Base-by-base conservation (phyloP, 2,113 vertebrate genomes). In the Passer domesticus region DNA sequence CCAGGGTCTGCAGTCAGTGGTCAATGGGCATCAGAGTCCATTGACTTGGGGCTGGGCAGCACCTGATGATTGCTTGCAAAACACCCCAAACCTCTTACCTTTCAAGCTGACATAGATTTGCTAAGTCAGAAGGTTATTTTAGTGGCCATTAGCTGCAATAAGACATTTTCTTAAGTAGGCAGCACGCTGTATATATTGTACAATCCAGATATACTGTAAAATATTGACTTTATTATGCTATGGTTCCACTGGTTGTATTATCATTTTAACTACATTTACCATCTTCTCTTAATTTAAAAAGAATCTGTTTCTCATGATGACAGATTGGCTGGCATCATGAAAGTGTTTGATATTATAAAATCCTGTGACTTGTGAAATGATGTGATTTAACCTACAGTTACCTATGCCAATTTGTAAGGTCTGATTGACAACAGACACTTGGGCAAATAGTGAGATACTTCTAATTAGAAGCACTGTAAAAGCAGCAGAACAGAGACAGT, bases 311-410 rank as follows among this genome's bases (percentile, higher is more conserved):
- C 80, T 97, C 93, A 81, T 92, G 77, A 94, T 97, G 95, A 96
- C 97, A 97, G 96, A 96, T 97, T 95, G 94, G 83, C 86, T 96
- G 90, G 90, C 93, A 92, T 92, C 43, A 15, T 60, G 83, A 58
- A 95, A 83, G 66, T 92, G 92, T 95, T 94, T 95, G 96, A 90
- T 97, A 83, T 92, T 92, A 91, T 92, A 95, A 97, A 97, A 94
- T 92, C 78, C 93, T 50, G 74, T 72, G 96, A 94, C 69, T 97
- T 91, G 94, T 83, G 95, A 90, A 96, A 96, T 79, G 13, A 85
- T 92, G 82, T 83, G 76, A 78, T 83, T 87, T 91, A 95, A 96
- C 83, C 95, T 89, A 88, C 74, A 82, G 83, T 93, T 94, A 82
- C 87, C 60, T 87, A 43, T 77, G 70, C 85, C 68, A 76, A 33